A percentile compares a stretch with the other conserved stretches of the same genome.
Evolutionary conservation across 2,797 vertebrate genomes (phyloP).

Genomic region (Liparis tanakae): DNA sequence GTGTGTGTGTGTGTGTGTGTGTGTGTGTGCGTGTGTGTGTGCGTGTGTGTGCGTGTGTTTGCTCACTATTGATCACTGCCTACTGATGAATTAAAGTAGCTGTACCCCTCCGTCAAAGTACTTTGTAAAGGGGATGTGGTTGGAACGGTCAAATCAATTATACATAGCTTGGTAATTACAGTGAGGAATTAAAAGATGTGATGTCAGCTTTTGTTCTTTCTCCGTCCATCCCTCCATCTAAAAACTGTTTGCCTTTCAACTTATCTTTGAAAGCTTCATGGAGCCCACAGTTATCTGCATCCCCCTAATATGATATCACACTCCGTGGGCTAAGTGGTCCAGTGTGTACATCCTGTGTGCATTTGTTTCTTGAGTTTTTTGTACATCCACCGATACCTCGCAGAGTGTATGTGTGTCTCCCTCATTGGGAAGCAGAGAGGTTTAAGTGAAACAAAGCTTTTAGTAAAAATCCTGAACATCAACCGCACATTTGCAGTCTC

Average conservation of each 20-base stretch:
- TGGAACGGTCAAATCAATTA: conserved; percentile 80
- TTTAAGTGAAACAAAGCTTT: conserved; percentile 82
- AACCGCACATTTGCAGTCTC: conserved; percentile 78
- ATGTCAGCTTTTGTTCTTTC: conserved; percentile 74
- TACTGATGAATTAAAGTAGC: conserved; percentile 74
- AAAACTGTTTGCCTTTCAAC: conserved; percentile 61
- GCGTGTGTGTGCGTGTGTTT: conserved; percentile 28
- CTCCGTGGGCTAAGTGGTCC: conserved; percentile 63
- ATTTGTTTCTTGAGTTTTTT: conserved; percentile 37
- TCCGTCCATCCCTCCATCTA: conserved; percentile 36
- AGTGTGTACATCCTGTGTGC: conserved; percentile 54
- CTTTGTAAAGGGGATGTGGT: conserved; percentile 79
- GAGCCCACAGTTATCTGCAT: conserved; percentile 43
- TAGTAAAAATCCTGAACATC: conserved; percentile 81
- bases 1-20: conserved; percentile 25
- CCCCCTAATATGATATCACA: conserved; percentile 43
- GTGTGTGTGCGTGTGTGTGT: conserved; percentile 25
- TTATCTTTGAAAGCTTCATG: conserved; percentile 53
- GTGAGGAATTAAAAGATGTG: conserved; percentile 81
- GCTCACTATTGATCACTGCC: conserved; percentile 59
- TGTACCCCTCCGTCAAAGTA: conserved; percentile 64
- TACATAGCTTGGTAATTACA: conserved; percentile 84
- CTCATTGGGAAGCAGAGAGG: conserved; percentile 59
- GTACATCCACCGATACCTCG: conserved; percentile 30
- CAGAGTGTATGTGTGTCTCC: conserved; percentile 28